Percentiles rank a stretch among this genome's conserved stretches.
Evolutionary conservation across 1,140 invertebrate species (phyloP).

Genomic region (Odontomachus brunneus): DNA sequence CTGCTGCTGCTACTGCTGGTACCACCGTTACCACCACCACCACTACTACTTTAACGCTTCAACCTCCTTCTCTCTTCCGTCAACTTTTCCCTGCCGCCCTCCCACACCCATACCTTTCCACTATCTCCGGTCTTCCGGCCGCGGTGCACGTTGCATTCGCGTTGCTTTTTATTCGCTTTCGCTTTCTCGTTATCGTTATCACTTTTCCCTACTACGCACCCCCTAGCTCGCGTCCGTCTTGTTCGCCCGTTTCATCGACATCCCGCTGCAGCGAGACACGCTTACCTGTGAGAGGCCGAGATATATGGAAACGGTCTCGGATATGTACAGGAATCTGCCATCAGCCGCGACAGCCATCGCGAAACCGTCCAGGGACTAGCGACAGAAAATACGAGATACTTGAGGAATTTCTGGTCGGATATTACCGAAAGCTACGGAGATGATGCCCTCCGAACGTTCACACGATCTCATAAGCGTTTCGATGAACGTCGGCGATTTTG

Average conservation of each 20-base stretch:
- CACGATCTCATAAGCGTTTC: neutral
- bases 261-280: conserved; percentile 66
- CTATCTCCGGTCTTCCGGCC: conserved; percentile 74
- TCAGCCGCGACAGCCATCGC: conserved; percentile 97
- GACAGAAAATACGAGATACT: conserved; percentile 81
- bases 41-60: conserved; percentile 54
- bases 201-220: conserved; percentile 29
- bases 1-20: neutral
- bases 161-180: conserved; percentile 56
- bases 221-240: neutral
- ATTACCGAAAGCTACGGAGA: neutral
- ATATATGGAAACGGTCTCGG: conserved; percentile 99
- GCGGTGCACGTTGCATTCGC: conserved; percentile 69
- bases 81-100: conserved; percentile 33
- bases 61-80: conserved; percentile 70
- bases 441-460: neutral
- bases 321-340: conserved; percentile 98
- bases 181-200: conserved; percentile 37
- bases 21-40: neutral
- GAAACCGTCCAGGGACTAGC: conserved; percentile 97
- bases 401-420: conserved; percentile 18
- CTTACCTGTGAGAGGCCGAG: conserved; percentile 98
- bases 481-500: neutral
- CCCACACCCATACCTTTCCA: conserved; percentile 33
- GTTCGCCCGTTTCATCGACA: conserved; percentile 53